Evolutionary conservation across 2,888 invertebrate species (phyloP).

Genomic region (Caenorhabditis plicata): DNA sequence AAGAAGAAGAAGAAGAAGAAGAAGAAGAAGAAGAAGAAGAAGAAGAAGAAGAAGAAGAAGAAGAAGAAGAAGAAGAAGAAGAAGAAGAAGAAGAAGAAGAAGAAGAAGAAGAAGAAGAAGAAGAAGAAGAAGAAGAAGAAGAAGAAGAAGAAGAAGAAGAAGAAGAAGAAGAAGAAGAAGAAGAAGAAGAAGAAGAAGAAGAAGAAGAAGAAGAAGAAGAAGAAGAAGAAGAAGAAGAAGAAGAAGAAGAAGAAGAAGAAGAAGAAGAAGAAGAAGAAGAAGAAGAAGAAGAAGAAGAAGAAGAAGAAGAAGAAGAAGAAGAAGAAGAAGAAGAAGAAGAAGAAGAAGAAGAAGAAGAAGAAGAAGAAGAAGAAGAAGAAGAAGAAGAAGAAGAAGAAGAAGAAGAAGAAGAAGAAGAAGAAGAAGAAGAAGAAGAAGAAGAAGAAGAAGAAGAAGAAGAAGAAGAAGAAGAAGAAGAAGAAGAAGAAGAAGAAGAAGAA

Average conservation of each 20-base stretch:
- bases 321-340: background rate
- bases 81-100: slow-evolving; percentile 10
- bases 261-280: background rate
- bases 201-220: background rate
- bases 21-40: background rate
- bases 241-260: background rate
- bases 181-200: background rate
- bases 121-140: background rate
- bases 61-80: background rate
- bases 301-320: background rate
- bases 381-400: background rate
- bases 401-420: background rate
- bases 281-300: background rate
- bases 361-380: slow-evolving; percentile 1
- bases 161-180: background rate
- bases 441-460: background rate
- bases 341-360: background rate
- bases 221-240: background rate
- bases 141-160: background rate
- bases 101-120: background rate
- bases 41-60: background rate
- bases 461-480: background rate
- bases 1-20: background rate
- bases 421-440: background rate
- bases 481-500: background rate